Percentiles rank a stretch among this genome's conserved stretches.
phyloP scores from a whole-genome alignment of 1,140 invertebrate genomes.

The Aphidius gifuensis region DNA sequence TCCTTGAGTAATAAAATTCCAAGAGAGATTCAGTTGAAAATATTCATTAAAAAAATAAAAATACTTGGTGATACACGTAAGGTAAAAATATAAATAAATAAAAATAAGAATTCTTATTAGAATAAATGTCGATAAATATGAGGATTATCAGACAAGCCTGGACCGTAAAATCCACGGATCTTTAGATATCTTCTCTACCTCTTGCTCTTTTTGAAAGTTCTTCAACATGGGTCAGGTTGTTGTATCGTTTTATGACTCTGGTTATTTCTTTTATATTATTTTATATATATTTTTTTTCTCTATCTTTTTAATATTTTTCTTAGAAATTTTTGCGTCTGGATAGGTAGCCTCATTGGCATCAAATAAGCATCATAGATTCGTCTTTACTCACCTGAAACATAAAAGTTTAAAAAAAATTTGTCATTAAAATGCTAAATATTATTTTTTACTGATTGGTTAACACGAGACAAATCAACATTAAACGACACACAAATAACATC shows the following conservation, averaged over 20 bases:
- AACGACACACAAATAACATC: neutral
- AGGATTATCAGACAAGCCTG: slow-evolving; percentile 33
- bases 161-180: slow-evolving; percentile 28
- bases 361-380: slow-evolving; percentile 7
- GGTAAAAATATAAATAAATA: neutral
- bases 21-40: neutral
- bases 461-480: neutral
- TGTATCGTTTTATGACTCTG: slow-evolving; percentile 34
- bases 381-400: slow-evolving; percentile 40
- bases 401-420: slow-evolving; percentile 14
- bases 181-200: slow-evolving; percentile 14
- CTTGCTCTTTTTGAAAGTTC: slow-evolving; percentile 6
- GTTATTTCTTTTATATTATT: slow-evolving; percentile 29
- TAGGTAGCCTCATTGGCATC: neutral
- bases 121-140: slow-evolving; percentile 41
- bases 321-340: slow-evolving; percentile 2
- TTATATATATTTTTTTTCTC: neutral
- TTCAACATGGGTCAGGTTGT: slow-evolving; percentile 4
- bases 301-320: too few relatives aligned
- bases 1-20: slow-evolving; percentile 10
- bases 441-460: neutral
- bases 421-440: slow-evolving; percentile 8
- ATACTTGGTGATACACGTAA: slow-evolving; percentile 7
- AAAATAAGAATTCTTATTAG: slow-evolving; percentile 20
- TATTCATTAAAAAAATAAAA: slow-evolving; percentile 15